A percentile compares a stretch with the other conserved stretches of the same genome.
phyloP scores from a whole-genome alignment of 2,888 invertebrate species.

The Polyploca ridens region DNA sequence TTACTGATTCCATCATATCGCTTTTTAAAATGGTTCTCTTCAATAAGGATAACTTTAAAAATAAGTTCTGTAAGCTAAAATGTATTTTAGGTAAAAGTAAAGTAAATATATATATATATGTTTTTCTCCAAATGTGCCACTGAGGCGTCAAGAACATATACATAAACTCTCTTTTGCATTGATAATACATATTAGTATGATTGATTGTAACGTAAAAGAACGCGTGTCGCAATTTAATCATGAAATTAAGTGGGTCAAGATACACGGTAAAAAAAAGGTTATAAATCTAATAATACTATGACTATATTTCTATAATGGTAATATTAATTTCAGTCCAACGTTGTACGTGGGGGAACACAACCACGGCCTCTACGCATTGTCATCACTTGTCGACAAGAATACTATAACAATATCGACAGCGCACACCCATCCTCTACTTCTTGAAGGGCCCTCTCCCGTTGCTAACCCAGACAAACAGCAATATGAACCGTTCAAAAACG shows the following conservation, averaged over 20 bases:
- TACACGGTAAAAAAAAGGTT: not conserved
- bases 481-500: conserved; percentile 79
- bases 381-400: conserved; percentile 95
- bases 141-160: too few species aligned
- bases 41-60: not conserved
- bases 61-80: not conserved
- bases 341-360: conserved; percentile 95
- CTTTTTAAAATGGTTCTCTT: not conserved
- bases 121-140: too few species aligned
- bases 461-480: conserved; percentile 54
- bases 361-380: conserved; percentile 95
- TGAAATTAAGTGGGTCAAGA: not conserved
- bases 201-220: conserved; percentile 14
- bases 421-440: conserved; percentile 87
- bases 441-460: conserved; percentile 87
- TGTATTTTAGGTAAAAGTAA: not conserved
- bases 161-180: too few species aligned
- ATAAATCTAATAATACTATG: not conserved
- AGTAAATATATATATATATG: too few species aligned
- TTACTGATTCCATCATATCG: not conserved
- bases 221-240: conserved; percentile 4
- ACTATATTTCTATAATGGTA: not conserved
- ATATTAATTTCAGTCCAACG: conserved; percentile 88
- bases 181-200: not conserved
- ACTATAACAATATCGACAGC: conserved; percentile 92